Conservation (phyloP, 2,797 vertebrate species). For the Agapornis canus region DNA sequence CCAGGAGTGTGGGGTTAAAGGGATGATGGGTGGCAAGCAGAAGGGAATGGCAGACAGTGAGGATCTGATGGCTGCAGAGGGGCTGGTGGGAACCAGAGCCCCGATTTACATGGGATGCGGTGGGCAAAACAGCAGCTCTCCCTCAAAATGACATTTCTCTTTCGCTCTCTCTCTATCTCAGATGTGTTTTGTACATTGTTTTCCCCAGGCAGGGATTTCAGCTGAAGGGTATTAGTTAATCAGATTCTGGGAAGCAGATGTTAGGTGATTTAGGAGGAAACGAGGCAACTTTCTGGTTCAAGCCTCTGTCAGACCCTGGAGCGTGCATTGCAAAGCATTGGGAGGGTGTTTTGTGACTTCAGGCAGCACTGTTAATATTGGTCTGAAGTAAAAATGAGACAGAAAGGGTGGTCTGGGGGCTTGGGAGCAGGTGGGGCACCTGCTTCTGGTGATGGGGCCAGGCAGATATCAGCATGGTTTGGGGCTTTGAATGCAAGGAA, state of each 20-base stretch:
- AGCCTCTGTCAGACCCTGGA: neutral
- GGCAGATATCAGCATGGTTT: accelerated
- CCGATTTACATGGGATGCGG: accelerated
- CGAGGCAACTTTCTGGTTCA: constrained; percentile 33
- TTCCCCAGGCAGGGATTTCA: constrained; percentile 52
- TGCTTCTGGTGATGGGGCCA: neutral
- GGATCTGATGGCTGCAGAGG: neutral
- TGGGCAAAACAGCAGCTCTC: neutral
- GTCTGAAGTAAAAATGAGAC: neutral
- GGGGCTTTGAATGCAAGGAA: neutral
- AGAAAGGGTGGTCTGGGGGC: neutral
- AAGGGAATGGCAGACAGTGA: neutral
- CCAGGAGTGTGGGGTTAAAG: neutral
- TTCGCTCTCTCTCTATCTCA: neutral
- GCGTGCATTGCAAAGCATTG: accelerated
- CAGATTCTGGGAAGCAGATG: constrained; percentile 73
- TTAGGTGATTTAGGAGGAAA: constrained; percentile 66
- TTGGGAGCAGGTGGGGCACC: neutral
- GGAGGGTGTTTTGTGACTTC: neutral
- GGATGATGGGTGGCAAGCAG: neutral
- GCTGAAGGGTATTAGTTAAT: constrained; percentile 71
- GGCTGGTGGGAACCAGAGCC: neutral
- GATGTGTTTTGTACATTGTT: neutral
- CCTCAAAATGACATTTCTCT: constrained; percentile 42
- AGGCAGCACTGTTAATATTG: accelerated